phyloP scores from a whole-genome alignment of 2,797 vertebrate genomes.

The Tiaroga cobitis region DNA sequence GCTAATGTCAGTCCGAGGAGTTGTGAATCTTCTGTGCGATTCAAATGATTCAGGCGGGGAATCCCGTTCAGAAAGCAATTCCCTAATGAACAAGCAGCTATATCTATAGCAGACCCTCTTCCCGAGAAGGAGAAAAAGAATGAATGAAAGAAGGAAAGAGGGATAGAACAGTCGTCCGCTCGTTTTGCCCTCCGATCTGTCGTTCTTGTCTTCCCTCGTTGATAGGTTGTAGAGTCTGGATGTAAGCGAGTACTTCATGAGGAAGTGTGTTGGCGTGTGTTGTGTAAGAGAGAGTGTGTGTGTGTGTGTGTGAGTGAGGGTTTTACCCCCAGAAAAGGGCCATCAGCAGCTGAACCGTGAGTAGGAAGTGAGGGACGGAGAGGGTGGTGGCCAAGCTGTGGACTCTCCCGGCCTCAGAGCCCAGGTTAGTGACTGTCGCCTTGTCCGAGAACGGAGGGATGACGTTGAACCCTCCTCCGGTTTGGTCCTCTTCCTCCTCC shows the following conservation, averaged over 20 bases:
- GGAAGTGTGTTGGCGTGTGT: conserved; percentile 43
- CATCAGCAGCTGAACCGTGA: conserved; percentile 67
- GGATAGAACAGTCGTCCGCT: conserved; percentile 46
- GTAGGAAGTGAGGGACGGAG: conserved; percentile 58
- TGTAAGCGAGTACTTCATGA: conserved; percentile 54
- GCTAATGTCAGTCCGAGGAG: conserved; percentile 55
- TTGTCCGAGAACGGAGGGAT: conserved; percentile 78
- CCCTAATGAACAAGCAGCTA: conserved; percentile 43
- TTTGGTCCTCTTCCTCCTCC: conserved; percentile 61
- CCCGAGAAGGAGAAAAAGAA: conserved; percentile 46
- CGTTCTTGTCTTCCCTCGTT: conserved; percentile 52
- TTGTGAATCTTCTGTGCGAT: conserved; percentile 42
- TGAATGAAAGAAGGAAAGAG: conserved; percentile 42
- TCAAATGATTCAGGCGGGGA: conserved; percentile 44
- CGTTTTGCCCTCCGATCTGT: conserved; percentile 37
- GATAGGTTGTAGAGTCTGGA: conserved; percentile 51
- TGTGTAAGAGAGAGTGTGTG: conserved; percentile 48
- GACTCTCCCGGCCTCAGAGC: conserved; percentile 67
- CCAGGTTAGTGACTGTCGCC: conserved; percentile 76
- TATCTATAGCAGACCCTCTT: conserved; percentile 36
- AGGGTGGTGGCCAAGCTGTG: conserved; percentile 46
- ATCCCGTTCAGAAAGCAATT: conserved; percentile 46
- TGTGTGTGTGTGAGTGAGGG: conserved; percentile 43
- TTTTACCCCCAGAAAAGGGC: conserved; percentile 70
- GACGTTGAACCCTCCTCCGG: conserved; percentile 68